A percentile compares a stretch with the other conserved stretches of the same genome.
Conservation (phyloP, 2,797 vertebrate species). For the Cirrhinus molitorella region DNA sequence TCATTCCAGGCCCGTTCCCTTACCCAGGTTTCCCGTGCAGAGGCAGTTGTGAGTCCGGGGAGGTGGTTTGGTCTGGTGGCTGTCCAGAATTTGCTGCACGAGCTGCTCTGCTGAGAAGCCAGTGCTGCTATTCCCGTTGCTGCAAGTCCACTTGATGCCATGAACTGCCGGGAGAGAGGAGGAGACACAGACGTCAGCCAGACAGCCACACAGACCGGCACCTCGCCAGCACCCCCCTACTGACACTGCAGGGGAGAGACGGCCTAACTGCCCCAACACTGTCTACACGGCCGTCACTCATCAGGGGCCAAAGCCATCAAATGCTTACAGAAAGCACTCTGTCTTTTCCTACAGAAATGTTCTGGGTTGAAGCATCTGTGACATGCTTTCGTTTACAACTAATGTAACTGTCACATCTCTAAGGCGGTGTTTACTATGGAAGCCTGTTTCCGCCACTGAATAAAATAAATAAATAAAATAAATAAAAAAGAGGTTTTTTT, state of each 20-base stretch:
- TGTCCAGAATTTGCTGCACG: slow-evolving; percentile 99
- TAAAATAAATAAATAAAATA: too few relatives aligned
- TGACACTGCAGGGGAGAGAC: slow-evolving; percentile 64
- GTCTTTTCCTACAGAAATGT: not conserved
- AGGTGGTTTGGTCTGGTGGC: slow-evolving; percentile 99
- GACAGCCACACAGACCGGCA: slow-evolving; percentile 71
- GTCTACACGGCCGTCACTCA: not conserved
- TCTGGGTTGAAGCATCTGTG: not conserved
- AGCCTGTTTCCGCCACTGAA: too few relatives aligned
- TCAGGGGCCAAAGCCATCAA: not conserved
- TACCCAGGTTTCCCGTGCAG: slow-evolving; percentile 98
- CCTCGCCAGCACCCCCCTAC: slow-evolving; percentile 70
- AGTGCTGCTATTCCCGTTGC: slow-evolving; percentile 99
- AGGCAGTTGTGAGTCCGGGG: slow-evolving; percentile 99
- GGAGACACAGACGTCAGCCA: slow-evolving; percentile 83
- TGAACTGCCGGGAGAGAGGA: slow-evolving; percentile 92
- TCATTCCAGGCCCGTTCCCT: slow-evolving; percentile 74
- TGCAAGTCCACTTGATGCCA: slow-evolving; percentile 99
- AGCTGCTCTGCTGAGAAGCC: slow-evolving; percentile 99
- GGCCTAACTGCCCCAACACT: slow-evolving; percentile 34
- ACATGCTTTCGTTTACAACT: not conserved
- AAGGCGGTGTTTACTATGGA: too few relatives aligned
- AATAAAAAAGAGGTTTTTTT: too few relatives aligned
- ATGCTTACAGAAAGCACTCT: not conserved
- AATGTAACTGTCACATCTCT: not conserved